Evolutionary conservation across 1,140 invertebrate species (phyloP).

Genomic region (Camponotus floridanus): DNA sequence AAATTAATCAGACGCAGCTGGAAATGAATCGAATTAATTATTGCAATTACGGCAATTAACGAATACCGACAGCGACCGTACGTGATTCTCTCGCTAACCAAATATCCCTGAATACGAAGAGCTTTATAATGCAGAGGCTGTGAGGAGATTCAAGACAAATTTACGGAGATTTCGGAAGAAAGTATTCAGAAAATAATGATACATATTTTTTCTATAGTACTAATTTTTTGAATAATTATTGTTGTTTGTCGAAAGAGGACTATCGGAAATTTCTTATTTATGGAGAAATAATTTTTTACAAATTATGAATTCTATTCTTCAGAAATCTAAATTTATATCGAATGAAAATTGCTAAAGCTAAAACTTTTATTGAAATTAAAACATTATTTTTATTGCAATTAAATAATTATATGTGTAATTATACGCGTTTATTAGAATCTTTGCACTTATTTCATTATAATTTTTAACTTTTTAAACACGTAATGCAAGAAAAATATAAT

Average conservation of each 20-base stretch:
- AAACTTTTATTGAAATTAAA: not conserved
- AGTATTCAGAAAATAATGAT: not conserved
- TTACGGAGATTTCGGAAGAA: slow-evolving; percentile 1
- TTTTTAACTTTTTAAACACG: not conserved
- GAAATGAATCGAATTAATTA: slow-evolving; percentile 69
- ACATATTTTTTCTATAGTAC: not conserved
- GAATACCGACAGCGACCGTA: slow-evolving; percentile 29
- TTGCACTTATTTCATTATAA: not conserved
- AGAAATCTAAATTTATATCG: not conserved
- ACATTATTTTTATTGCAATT: not conserved
- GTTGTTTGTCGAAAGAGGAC: not conserved
- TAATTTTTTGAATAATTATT: not conserved
- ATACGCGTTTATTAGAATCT: not conserved
- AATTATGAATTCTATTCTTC: not conserved
- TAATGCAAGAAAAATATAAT: not conserved
- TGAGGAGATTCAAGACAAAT: slow-evolving; percentile 38
- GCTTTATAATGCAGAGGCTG: slow-evolving; percentile 56
- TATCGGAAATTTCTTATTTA: not conserved
- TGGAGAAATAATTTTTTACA: not conserved
- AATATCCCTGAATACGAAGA: slow-evolving; percentile 45
- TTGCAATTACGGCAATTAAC: slow-evolving; percentile 68
- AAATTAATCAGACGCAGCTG: slow-evolving; percentile 69
- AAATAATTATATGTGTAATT: not conserved
- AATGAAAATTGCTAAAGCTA: not conserved
- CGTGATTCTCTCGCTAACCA: slow-evolving; percentile 58